Evolutionary conservation across 2,797 vertebrate genomes (phyloP).

Genomic region (Spinus pinus): DNA sequence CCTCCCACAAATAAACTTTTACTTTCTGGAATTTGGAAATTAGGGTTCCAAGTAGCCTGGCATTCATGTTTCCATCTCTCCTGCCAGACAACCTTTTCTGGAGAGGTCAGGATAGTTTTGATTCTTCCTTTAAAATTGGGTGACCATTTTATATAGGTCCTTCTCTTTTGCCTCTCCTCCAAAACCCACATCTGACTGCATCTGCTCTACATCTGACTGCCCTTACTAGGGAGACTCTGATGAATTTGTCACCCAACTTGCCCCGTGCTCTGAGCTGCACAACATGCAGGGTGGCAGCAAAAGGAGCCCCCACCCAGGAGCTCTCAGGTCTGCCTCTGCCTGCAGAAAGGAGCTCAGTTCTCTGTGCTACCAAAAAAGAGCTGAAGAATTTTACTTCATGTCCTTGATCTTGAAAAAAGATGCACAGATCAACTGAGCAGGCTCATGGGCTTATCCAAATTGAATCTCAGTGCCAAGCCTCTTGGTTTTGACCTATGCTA

Average conservation of each 20-base stretch:
- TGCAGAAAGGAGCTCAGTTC: not conserved
- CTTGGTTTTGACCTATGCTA: not conserved
- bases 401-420: not conserved
- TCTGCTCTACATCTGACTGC: not conserved
- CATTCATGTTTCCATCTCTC: not conserved
- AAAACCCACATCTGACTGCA: not conserved
- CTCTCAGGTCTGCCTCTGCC: not conserved
- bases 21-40: not conserved
- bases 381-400: not conserved
- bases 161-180: not conserved
- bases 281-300: not conserved
- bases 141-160: not conserved
- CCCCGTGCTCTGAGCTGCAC: not conserved
- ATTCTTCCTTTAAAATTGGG: not conserved
- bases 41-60: not conserved
- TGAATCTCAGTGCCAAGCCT: not conserved
- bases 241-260: not conserved
- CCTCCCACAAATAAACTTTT: not conserved
- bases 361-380: not conserved
- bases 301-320: accelerated
- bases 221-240: not conserved
- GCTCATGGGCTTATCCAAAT: not conserved
- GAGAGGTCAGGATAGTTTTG: not conserved
- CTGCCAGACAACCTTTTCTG: not conserved
- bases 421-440: not conserved